Evolutionary conservation across 2,113 vertebrate genomes (phyloP), one percentile per base, ranked within the genome.

Genomic region (Osmerus mordax): DNA sequence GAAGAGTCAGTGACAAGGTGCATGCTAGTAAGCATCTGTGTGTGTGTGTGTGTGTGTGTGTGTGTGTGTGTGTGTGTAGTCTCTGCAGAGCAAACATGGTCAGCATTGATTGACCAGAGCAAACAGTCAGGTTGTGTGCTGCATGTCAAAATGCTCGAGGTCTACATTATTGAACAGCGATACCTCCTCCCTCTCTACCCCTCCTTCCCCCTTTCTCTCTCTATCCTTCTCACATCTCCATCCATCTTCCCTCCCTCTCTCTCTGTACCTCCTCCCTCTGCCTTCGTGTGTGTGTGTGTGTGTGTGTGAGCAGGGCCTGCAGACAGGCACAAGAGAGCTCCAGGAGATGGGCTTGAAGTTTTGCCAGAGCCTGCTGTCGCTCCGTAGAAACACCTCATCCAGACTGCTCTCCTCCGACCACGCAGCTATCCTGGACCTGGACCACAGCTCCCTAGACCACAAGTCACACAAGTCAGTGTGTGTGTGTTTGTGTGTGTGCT

Each of bases 311-410:
- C 86, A 98, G 96, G 97, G 94, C 12, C 78, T 96, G 58, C 96
- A 98, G 83, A 88, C 90, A 16, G 95, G 96, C 66, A 96, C 94
- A 0, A 75, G 82, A 29, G 94, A 97, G 76, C 83, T 98, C 74
- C 93, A 98, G 77, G 97, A 99, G 80, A 96, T 95, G 94, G 96
- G 97, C 15, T 78, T 90, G 81, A 95, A 96, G 79, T 97, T 97
- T 84, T 96, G 96, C 86, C 89, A 94, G 72, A 94, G 94, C 67
- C 91, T 99, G 51, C 89, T 98, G 47, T 84, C 94, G 51, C 77
- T 99, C 70, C 91, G 91, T 47, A 93, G 90, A 62, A 94, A 93
- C 76, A 88, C 90, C 1, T 72, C 86, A 65, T 78, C 77, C 82
- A 87, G 68, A 36, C 86, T 81, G n/a, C 32, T 36, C 32, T 77